Percentiles rank a stretch among this genome's conserved stretches.
phyloP scores from a whole-genome alignment of 2,888 invertebrate species.

The Aelia acuminata region DNA sequence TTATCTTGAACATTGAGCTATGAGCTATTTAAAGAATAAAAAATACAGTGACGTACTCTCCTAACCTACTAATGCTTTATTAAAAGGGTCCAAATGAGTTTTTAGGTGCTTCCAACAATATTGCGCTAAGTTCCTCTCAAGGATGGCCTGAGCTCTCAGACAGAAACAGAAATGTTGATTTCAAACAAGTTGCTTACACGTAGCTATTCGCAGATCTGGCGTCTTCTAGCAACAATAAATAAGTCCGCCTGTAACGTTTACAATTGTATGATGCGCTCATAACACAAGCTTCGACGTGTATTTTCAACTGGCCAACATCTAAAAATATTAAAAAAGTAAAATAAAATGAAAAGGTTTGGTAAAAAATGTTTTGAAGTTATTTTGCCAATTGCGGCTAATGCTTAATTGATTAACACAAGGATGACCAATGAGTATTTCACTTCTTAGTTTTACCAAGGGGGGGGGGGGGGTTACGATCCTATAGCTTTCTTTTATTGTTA shows the following conservation, averaged over 20 bases:
- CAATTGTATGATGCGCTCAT: slow-evolving; percentile 12
- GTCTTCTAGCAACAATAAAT: slow-evolving; percentile 37
- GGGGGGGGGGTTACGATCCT: too few species aligned
- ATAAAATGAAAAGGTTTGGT: not conserved
- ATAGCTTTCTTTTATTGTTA: too few species aligned
- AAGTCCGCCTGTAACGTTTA: not conserved
- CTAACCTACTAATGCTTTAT: too few species aligned
- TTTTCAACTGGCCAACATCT: not conserved
- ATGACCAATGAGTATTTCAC: too few species aligned
- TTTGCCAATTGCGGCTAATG: too few species aligned
- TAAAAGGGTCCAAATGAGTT: too few species aligned
- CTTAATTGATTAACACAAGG: too few species aligned
- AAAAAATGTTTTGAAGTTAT: too few species aligned
- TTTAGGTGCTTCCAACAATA: not conserved
- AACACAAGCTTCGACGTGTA: not conserved
- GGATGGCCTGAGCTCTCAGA: not conserved
- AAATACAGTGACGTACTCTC: too few species aligned
- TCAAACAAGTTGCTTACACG: slow-evolving; percentile 32
- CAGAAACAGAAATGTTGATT: slow-evolving; percentile 45
- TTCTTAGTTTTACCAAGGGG: too few species aligned
- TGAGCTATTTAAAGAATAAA: too few species aligned
- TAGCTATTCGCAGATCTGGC: slow-evolving; percentile 38
- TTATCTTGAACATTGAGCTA: too few species aligned
- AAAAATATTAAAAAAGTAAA: not conserved
- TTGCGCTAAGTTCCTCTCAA: not conserved